Evolutionary conservation across 92 coral and sea anemone genomes (phyloP).

Genomic region (Heliopora coerulea): DNA sequence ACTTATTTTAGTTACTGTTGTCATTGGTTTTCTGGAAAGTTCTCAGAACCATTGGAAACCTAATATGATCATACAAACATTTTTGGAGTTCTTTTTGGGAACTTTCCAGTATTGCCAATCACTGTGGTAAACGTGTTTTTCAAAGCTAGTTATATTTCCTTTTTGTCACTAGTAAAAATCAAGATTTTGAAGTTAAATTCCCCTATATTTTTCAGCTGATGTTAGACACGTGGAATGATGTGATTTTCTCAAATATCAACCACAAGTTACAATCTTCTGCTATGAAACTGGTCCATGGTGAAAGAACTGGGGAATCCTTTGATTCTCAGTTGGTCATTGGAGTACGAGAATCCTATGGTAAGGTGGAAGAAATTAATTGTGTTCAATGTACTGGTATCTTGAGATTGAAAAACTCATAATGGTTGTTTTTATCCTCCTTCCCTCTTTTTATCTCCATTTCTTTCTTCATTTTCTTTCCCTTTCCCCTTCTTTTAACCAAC

Average conservation of each 20-base stretch:
- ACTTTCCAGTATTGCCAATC: too few relatives aligned
- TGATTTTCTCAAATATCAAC: constrained; percentile 82
- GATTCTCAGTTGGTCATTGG: constrained; percentile 99
- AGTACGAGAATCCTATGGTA: constrained; percentile 97
- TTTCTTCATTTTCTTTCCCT: background rate
- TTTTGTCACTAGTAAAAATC: too few relatives aligned
- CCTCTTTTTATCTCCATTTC: background rate
- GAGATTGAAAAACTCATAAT: background rate
- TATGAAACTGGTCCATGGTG: constrained; percentile 93
- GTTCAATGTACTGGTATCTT: too few relatives aligned
- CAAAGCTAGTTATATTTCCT: too few relatives aligned
- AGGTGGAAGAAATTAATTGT: background rate
- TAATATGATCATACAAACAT: too few relatives aligned
- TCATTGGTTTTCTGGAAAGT: too few relatives aligned
- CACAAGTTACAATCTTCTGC: constrained; percentile 87
- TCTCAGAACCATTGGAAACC: too few relatives aligned
- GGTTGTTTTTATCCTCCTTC: background rate
- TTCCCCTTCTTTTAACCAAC: background rate
- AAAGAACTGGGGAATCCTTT: constrained; percentile 96
- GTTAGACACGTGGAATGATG: constrained; percentile 98
- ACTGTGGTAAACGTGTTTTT: too few relatives aligned
- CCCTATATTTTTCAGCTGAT: constrained; percentile 61
- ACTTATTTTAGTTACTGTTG: too few relatives aligned
- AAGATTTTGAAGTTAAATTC: background rate
- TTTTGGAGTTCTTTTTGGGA: too few relatives aligned